These are phyloP conservation scores for Phrynosoma platyrhinos DNA, from an alignment of 2,113 vertebrate genomes.

Conservation along the genomic window DNA sequence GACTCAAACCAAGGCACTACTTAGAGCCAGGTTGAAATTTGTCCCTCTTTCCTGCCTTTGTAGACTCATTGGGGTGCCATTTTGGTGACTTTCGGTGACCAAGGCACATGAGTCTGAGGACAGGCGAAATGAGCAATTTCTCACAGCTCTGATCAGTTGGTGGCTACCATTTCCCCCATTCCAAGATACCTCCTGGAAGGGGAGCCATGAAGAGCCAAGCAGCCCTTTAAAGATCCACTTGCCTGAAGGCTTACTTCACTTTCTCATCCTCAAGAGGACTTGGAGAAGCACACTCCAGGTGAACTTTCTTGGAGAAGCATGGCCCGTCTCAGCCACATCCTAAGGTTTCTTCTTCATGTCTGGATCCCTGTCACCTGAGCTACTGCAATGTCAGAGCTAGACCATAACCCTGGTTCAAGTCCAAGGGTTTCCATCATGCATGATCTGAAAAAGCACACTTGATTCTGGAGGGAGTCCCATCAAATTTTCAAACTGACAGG, in stretches of 20 bases:
- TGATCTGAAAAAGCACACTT: too few relatives aligned
- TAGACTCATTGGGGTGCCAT: not conserved
- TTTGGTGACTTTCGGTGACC: not conserved
- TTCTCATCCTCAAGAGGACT: too few relatives aligned
- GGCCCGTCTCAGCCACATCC: not conserved
- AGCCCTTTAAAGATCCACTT: too few relatives aligned
- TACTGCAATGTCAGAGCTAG: not conserved
- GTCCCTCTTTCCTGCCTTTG: not conserved
- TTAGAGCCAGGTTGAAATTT: not conserved
- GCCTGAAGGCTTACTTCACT: too few relatives aligned
- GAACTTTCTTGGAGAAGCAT: not conserved
- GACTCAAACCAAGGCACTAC: not conserved
- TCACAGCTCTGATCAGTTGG: not conserved
- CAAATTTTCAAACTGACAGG: not conserved
- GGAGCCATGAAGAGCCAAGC: too few relatives aligned
- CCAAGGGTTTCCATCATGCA: not conserved
- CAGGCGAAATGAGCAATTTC: not conserved
- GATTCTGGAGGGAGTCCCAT: not conserved
- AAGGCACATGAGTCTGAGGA: not conserved
- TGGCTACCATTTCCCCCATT: too few relatives aligned
- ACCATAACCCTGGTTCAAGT: not conserved
- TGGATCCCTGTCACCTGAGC: not conserved
- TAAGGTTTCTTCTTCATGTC: not conserved
- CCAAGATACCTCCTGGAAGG: not conserved
- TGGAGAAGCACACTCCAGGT: too few relatives aligned